Evolutionary conservation across 2,888 invertebrate genomes (phyloP), one percentile per base, ranked within the genome.

Genomic region (Limnephilus marmoratus): DNA sequence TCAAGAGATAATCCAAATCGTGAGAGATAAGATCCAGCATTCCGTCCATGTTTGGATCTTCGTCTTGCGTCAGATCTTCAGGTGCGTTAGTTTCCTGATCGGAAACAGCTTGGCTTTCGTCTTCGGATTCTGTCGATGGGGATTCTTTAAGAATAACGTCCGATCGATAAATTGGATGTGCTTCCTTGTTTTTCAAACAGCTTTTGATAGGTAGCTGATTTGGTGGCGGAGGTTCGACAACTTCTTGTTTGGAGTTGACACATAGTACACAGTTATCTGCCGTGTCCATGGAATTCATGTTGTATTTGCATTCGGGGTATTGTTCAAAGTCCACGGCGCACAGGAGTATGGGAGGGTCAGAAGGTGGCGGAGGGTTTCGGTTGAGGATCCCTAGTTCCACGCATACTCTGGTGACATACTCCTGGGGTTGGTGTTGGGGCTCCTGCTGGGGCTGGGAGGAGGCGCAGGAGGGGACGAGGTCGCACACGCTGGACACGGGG

Each of bases 21-120:
- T 97, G 97, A 1, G 98, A 97, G 94, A 98, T 98, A 94, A 98
- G 97, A 95, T 98, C 97, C 90, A 98, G 95, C 96, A 98, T 97
- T 92, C 97, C 97, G 94, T 97, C 97, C 80, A 96, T 95, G 93
- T 95, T 95, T 68, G 96, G 95, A 31, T 90, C 93, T 29, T 95
- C 95, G 15, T 95, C 95, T 88, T 94, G 94, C 31, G 94, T 93
- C 3, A 95, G 94, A 91, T 95, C 95, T 24, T 92, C 91, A 3
- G 53, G 88, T n/a, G 29, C 24, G 2, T 90, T 83, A 34, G 85
- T 90, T 41, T 93, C 92, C 31, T 91, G 93, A 53, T 93, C 93
- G 13, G 93, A 93, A 31, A 89, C 90, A 1, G 81, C 34, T 68
- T 93, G 92, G 31, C 93, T 93, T 29, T 93, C 93, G 24, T 93